These are phyloP conservation scores for Crocidura indochinensis DNA, from an alignment of 2,797 vertebrate species.

Conservation along the genomic window DNA sequence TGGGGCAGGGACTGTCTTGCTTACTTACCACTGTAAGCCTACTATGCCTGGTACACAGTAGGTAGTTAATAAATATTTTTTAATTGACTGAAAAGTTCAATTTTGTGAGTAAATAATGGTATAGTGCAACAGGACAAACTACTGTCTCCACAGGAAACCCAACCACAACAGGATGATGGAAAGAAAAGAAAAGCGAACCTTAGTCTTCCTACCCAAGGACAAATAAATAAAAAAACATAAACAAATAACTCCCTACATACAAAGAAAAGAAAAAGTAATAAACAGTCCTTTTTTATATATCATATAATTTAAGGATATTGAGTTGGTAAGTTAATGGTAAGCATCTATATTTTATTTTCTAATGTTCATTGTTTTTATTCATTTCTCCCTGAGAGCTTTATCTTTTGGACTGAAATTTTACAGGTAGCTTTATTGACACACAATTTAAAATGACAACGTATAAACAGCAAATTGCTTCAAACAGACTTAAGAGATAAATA, in stretches of 20 bases:
- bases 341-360: conserved; percentile 89
- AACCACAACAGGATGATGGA: conserved; percentile 87
- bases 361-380: conserved; percentile 90
- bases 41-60: conserved; percentile 81
- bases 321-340: conserved; percentile 89
- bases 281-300: conserved; percentile 91
- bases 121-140: conserved; percentile 92
- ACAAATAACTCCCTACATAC: background rate
- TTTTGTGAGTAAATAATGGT: conserved; percentile 88
- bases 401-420: conserved; percentile 90
- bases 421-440: conserved; percentile 90
- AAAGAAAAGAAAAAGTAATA: conserved; percentile 76
- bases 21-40: conserved; percentile 70
- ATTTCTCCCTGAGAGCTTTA: conserved; percentile 92
- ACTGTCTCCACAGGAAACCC: conserved; percentile 91
- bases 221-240: conserved; percentile 90
- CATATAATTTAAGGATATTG: conserved; percentile 92
- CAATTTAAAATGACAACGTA: conserved; percentile 88
- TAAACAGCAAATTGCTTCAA: conserved; percentile 84
- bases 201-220: conserved; percentile 80
- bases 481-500: conserved; percentile 82
- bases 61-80: conserved; percentile 82
- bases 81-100: conserved; percentile 84
- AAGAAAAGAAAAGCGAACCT: conserved; percentile 83
- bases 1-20: conserved; percentile 79